Conservation (phyloP, 2,888 invertebrate species). For the Epiblema foenella region DNA sequence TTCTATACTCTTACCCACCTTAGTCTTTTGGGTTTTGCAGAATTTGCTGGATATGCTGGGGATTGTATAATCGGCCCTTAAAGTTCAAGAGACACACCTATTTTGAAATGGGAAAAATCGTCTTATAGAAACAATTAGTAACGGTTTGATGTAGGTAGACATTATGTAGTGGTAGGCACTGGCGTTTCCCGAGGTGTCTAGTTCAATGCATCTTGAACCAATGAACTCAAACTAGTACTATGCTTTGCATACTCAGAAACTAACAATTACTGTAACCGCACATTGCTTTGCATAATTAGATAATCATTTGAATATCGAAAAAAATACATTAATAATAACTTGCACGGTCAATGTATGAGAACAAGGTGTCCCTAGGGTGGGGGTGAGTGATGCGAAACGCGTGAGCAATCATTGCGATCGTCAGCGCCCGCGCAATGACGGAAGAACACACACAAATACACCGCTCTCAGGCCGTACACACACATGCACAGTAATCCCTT, state of each 20-base stretch:
- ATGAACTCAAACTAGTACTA: constrained; percentile 17
- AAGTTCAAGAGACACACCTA: constrained; percentile 1
- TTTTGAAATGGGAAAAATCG: not conserved
- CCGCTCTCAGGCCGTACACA: constrained; percentile 46
- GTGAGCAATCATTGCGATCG: constrained; percentile 82
- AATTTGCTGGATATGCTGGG: too few relatives aligned
- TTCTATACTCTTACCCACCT: too few relatives aligned
- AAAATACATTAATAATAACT: constrained; percentile 68
- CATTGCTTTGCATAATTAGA: constrained; percentile 55
- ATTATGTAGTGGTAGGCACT: not conserved
- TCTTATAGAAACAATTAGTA: not conserved
- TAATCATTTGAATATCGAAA: constrained; percentile 70
- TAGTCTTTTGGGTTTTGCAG: too few relatives aligned
- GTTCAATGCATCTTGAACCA: constrained; percentile 3
- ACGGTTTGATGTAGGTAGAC: not conserved
- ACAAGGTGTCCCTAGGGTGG: constrained; percentile 73
- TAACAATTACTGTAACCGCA: constrained; percentile 40
- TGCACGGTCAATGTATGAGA: constrained; percentile 79
- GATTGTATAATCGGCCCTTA: too few relatives aligned
- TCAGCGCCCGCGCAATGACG: constrained; percentile 76
- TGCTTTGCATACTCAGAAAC: constrained; percentile 39
- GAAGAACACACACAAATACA: constrained; percentile 64
- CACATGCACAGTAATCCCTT: constrained; percentile 68
- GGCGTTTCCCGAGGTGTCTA: not conserved
- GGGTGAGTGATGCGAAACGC: constrained; percentile 84